Base-by-base conservation (phyloP, 2,888 invertebrate species). In the Rhorus exstirpatorius region DNA sequence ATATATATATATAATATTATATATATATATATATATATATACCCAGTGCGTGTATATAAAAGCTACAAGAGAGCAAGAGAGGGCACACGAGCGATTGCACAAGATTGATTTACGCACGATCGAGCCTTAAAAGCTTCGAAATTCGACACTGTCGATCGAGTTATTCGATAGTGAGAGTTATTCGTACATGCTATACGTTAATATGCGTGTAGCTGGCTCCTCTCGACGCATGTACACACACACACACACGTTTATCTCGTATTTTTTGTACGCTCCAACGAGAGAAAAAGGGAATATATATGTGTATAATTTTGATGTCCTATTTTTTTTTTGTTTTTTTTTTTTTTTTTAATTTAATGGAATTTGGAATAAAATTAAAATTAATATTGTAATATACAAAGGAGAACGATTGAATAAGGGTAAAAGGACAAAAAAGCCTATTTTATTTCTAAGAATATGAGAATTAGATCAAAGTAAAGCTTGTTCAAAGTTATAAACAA, bases 71-170 rank as follows among this genome's bases (percentile, higher is more conserved):
- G 58, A 53, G 70, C 77, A 51, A 51, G 63, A 41, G 58, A 53
- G 70, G 58, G 35, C 46, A 58, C 55, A 24, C 61, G 65, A 46
- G 83, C 65, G 81, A 81, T 83, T 83, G 83, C 81, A 84, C 84
- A 84, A 85, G 82, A 72, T 87, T 83, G 85, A 81, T 88, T 86
- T 85, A 83, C 81, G 82, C 84, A 79, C 82, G 84, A 84, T 85
- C 84, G 84, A 81, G 83, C 84, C 83, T 84, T 83, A 87, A 87
- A 87, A 86, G 87, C 87, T 72, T 84, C 83, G 88, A 83, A 78
- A 85, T 80, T 81, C 86, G 88, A 88, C 81, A 86, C 84, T 82
- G 71, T 63, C 79, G 71, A 75, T 65, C 81, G 84, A 85, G 86
- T 86, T 86, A 80, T 84, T 79, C 81, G 83, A 84, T 79, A 79